Percentiles rank a stretch among this genome's conserved stretches.
Evolutionary conservation across 1,140 invertebrate genomes (phyloP).

Genomic region (Drosophila sp.): DNA sequence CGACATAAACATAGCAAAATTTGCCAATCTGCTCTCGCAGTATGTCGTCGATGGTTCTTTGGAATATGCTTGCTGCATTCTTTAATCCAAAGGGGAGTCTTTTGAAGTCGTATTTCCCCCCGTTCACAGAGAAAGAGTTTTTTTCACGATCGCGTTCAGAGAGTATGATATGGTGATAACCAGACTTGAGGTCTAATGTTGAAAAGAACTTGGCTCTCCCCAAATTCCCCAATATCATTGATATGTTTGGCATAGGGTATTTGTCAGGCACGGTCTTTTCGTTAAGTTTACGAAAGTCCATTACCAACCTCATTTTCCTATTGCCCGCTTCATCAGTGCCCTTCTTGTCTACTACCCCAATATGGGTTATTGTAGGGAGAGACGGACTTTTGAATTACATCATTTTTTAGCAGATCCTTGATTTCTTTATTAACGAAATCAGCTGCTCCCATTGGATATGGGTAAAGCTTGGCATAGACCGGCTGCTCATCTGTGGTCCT

Average conservation of each 20-base stretch:
- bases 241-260: slow-evolving; percentile 15
- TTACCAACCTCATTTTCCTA: slow-evolving; percentile 1
- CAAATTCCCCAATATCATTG: slow-evolving; percentile 8
- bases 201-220: slow-evolving; percentile 17
- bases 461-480: slow-evolving; percentile 16
- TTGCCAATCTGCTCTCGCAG: not conserved
- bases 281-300: no score
- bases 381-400: slow-evolving; percentile 26
- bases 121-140: slow-evolving; percentile 14
- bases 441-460: slow-evolving; percentile 23
- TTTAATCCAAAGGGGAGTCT: slow-evolving; percentile 28
- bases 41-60: slow-evolving; percentile 30
- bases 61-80: not conserved
- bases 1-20: slow-evolving; percentile 27
- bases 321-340: slow-evolving; percentile 14
- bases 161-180: slow-evolving; percentile 4
- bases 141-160: slow-evolving; percentile 6
- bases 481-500: slow-evolving; percentile 1
- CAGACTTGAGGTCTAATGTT: slow-evolving; percentile 23
- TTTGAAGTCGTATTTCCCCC: slow-evolving; percentile 24
- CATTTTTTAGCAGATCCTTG: slow-evolving; percentile 36
- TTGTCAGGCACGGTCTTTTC: not conserved
- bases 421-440: slow-evolving; percentile 48
- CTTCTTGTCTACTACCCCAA: slow-evolving; percentile 16
- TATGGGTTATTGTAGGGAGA: not conserved